Evolutionary conservation across 2,888 invertebrate genomes (phyloP).

Genomic region (Panopea generosa): DNA sequence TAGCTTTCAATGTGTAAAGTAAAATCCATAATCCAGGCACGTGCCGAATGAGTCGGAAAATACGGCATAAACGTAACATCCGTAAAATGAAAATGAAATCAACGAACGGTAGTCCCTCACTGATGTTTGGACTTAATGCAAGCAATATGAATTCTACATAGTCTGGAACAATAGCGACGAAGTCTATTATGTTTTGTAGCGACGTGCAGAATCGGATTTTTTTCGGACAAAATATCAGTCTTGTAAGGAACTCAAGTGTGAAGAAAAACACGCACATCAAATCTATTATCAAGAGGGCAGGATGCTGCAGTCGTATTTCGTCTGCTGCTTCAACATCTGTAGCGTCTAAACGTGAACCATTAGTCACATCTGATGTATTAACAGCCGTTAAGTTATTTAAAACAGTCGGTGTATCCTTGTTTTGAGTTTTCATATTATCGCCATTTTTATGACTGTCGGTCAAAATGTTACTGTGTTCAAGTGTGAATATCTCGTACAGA

Average conservation of each 20-base stretch:
- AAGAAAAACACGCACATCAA: slow-evolving; percentile 80
- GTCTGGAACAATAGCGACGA: slow-evolving; percentile 81
- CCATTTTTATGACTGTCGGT: neutral
- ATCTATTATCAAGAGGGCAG: slow-evolving; percentile 79
- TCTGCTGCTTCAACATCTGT: neutral
- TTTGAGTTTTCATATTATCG: too few relatives aligned
- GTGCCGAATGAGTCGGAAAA: slow-evolving; percentile 81
- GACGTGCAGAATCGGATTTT: slow-evolving; percentile 79
- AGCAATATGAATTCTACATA: slow-evolving; percentile 79
- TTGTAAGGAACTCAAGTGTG: slow-evolving; percentile 79
- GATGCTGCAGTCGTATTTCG: slow-evolving; percentile 70
- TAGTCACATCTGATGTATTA: slow-evolving; percentile 1
- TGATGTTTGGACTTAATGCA: slow-evolving; percentile 66
- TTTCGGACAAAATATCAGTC: slow-evolving; percentile 79
- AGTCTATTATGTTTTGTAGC: slow-evolving; percentile 81
- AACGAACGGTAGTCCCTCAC: slow-evolving; percentile 74
- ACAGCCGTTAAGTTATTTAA: slow-evolving; percentile 10
- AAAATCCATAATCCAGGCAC: slow-evolving; percentile 83
- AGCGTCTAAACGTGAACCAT: neutral
- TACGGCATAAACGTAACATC: slow-evolving; percentile 81
- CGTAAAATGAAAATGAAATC: slow-evolving; percentile 81
- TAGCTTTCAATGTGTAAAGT: slow-evolving; percentile 82
- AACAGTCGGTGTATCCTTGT: too few relatives aligned
- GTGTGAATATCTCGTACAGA: slow-evolving; percentile 57
- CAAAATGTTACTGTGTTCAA: slow-evolving; percentile 41